Percentiles rank a stretch among this genome's conserved stretches.
These are phyloP conservation scores for Acanthoscelides obtectus DNA, from an alignment of 2,888 invertebrate species.

Conservation along the genomic window DNA sequence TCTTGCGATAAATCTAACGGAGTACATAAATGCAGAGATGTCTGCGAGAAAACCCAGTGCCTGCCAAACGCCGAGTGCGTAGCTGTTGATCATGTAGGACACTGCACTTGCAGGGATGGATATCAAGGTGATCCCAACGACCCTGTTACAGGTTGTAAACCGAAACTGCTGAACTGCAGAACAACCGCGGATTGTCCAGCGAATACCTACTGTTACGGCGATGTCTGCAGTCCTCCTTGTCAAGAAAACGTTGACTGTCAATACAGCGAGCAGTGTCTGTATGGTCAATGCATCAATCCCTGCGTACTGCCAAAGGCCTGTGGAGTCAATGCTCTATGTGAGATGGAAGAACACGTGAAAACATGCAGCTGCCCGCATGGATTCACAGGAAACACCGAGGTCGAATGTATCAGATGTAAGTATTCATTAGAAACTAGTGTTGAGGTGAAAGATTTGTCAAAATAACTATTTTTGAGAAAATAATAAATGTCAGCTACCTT, in stretches of 20 bases:
- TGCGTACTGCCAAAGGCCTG: conserved; percentile 73
- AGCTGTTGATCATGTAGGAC: conserved; percentile 68
- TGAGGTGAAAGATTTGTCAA: no score
- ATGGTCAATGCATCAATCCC: conserved; percentile 77
- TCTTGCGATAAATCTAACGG: conserved; percentile 69
- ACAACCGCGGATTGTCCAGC: conserved; percentile 69
- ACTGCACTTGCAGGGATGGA: conserved; percentile 74
- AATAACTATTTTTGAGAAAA: no score
- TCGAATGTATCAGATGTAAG: conserved; percentile 81
- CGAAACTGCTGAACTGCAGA: conserved; percentile 67
- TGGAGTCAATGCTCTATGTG: conserved; percentile 79
- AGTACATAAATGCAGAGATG: conserved; percentile 75
- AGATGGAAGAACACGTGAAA: conserved; percentile 65
- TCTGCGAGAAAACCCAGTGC: conserved; percentile 73
- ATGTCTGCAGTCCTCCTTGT: conserved; percentile 76
- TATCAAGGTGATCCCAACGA: conserved; percentile 74
- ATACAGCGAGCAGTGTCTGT: conserved; percentile 70
- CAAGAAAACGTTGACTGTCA: conserved; percentile 75
- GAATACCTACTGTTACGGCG: conserved; percentile 78
- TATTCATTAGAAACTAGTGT: no score
- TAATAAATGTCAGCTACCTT: no score
- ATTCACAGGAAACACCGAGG: conserved; percentile 78
- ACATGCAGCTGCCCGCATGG: conserved; percentile 79
- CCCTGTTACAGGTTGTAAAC: conserved; percentile 66
- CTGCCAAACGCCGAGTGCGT: conserved; percentile 81